Conservation (phyloP, 2,797 vertebrate genomes). For the Pseudomugil gertrudae region DNA sequence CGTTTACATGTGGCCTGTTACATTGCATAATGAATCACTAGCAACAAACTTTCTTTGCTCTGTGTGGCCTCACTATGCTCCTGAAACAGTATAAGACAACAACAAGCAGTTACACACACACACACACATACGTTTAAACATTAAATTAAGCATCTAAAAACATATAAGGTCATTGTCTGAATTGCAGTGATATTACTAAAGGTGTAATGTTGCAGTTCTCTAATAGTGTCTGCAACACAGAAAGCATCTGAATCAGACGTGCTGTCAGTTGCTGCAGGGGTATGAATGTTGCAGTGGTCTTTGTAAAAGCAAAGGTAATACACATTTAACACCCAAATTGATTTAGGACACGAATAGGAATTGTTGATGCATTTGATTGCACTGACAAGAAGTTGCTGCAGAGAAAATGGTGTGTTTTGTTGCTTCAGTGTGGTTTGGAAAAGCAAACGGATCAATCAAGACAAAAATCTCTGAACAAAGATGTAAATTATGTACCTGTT, state of each 20-base stretch:
- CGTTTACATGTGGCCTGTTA: slow-evolving; percentile 71
- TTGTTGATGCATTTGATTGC: no score
- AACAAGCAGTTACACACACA: no score
- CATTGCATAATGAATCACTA: slow-evolving; percentile 69
- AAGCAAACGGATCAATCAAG: no score
- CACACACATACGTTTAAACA: background rate
- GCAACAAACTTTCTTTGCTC: slow-evolving; percentile 51
- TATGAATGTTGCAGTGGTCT: background rate
- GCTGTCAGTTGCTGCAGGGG: background rate
- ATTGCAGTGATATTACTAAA: slow-evolving; percentile 13
- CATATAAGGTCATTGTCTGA: background rate
- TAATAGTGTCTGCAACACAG: background rate
- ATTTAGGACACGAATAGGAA: background rate
- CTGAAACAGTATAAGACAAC: slow-evolving; percentile 31
- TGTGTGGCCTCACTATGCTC: slow-evolving; percentile 31
- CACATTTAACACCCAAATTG: background rate
- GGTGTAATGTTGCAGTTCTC: slow-evolving; percentile 10
- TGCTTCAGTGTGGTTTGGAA: no score
- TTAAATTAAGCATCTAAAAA: background rate
- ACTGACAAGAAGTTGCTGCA: background rate
- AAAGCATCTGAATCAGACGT: background rate
- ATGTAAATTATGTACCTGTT: no score
- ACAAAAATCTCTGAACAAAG: no score
- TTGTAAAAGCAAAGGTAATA: background rate
- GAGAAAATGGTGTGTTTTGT: background rate